A percentile compares a stretch with the other conserved stretches of the same genome.
These are phyloP conservation scores for Drosophila melanosoma DNA, from an alignment of 2,888 invertebrate genomes.

Conservation along the genomic window DNA sequence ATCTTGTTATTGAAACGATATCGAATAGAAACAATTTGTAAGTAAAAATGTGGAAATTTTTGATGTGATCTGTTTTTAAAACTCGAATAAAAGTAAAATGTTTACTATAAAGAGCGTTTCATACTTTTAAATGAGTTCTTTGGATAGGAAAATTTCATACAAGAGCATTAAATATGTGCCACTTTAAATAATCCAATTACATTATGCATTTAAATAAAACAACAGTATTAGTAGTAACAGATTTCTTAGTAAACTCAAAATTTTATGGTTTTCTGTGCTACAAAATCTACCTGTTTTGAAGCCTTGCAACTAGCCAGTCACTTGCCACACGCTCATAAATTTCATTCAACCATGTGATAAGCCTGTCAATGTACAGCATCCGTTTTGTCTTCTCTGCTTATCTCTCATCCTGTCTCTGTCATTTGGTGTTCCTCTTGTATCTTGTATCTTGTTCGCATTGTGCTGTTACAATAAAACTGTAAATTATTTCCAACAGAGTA, in stretches of 20 bases:
- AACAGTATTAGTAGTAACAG: not conserved
- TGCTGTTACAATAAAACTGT: slow-evolving; percentile 34
- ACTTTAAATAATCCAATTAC: not conserved
- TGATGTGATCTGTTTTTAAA: not conserved
- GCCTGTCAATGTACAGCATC: slow-evolving; percentile 34
- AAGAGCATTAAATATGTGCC: not conserved
- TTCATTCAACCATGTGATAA: slow-evolving; percentile 44
- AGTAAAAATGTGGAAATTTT: not conserved
- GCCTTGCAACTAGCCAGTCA: not conserved
- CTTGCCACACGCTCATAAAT: slow-evolving; percentile 10
- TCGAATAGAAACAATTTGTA: not conserved
- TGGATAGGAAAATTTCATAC: not conserved
- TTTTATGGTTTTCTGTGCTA: slow-evolving; percentile 13
- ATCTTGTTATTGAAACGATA: not conserved
- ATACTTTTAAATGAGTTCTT: not conserved
- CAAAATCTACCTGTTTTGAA: too few species aligned
- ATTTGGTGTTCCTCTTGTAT: too few species aligned
- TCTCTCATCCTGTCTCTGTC: not conserved
- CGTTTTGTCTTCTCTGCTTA: slow-evolving; percentile 21
- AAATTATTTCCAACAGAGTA: slow-evolving; percentile 55
- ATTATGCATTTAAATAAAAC: not conserved
- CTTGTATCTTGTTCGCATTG: not conserved
- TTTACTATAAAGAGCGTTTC: not conserved
- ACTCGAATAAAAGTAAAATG: not conserved
- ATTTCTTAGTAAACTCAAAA: slow-evolving; percentile 5